Conservation (phyloP, 2,888 invertebrate genomes). For the Tetanocera ferruginea region DNA sequence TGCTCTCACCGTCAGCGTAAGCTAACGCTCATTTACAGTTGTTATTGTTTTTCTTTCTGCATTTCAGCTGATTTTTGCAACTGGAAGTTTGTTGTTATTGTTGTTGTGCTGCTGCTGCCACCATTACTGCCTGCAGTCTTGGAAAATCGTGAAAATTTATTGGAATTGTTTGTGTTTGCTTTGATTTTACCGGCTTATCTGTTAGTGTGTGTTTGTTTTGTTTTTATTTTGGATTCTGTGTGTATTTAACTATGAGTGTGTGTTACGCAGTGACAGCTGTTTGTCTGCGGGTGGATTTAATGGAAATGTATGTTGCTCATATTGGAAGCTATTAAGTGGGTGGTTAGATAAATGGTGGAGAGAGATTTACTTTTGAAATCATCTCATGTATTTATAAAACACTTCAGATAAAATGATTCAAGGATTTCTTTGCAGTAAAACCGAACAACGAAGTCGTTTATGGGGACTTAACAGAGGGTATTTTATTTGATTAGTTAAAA, state of each 20-base stretch:
- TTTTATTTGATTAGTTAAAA: too few relatives aligned
- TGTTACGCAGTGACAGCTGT: neutral
- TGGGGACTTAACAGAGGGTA: too few relatives aligned
- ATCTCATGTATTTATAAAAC: too few relatives aligned
- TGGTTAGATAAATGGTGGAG: neutral
- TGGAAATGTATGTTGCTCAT: neutral
- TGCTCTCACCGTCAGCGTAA: neutral
- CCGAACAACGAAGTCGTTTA: too few relatives aligned
- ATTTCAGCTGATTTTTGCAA: conserved; percentile 32
- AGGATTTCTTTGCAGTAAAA: too few relatives aligned
- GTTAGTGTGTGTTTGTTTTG: neutral
- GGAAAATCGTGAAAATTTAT: neutral
- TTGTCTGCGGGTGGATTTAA: neutral
- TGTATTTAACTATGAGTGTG: neutral
- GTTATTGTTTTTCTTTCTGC: neutral
- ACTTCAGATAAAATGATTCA: too few relatives aligned
- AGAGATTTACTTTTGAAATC: neutral
- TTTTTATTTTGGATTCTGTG: neutral
- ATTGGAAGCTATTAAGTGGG: neutral
- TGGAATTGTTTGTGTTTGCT: neutral
- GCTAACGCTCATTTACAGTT: neutral
- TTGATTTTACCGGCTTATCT: conserved; percentile 17
- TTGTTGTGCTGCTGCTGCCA: neutral
- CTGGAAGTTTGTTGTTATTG: conserved; percentile 7
- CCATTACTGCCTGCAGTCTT: neutral